phyloP scores from a whole-genome alignment of 1,140 invertebrate genomes.

The Ceratina japonica region DNA sequence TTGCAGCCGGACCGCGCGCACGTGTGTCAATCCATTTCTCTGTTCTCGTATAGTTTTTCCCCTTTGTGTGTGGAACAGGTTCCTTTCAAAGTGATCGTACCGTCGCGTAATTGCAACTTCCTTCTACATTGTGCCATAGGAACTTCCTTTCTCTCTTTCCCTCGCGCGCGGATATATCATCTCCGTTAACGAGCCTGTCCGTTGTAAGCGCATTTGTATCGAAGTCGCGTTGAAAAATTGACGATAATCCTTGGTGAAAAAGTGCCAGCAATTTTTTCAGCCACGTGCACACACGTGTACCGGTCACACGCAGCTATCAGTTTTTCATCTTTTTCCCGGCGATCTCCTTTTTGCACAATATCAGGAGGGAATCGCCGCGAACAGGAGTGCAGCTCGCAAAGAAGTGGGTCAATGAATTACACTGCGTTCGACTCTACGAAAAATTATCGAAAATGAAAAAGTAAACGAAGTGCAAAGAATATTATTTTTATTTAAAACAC shows the following conservation, averaged over 20 bases:
- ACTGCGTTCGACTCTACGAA: neutral
- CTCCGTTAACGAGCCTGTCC: constrained; percentile 19
- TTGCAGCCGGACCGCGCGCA: neutral
- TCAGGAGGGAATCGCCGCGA: neutral
- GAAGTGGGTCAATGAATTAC: constrained; percentile 16
- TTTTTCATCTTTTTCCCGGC: neutral
- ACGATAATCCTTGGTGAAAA: constrained; percentile 30
- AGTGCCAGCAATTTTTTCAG: constrained; percentile 27
- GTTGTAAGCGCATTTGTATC: constrained; percentile 27
- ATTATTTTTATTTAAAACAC: neutral
- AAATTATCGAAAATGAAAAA: neutral
- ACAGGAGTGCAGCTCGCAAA: neutral
- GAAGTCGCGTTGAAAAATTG: constrained; percentile 31
- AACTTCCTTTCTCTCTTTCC: neutral
- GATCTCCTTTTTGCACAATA: neutral
- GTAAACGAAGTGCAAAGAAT: constrained; percentile 1
- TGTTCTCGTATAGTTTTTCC: constrained; percentile 27
- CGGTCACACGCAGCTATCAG: neutral
- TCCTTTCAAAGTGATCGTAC: constrained; percentile 34
- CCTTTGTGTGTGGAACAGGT: constrained; percentile 11
- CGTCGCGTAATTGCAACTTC: constrained; percentile 17
- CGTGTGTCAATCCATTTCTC: constrained; percentile 43
- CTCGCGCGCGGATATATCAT: constrained; percentile 10
- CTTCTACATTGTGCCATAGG: neutral
- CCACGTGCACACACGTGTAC: neutral